Conservation (phyloP, 23 tunicate genomes). For the Ciona savignyi region DNA sequence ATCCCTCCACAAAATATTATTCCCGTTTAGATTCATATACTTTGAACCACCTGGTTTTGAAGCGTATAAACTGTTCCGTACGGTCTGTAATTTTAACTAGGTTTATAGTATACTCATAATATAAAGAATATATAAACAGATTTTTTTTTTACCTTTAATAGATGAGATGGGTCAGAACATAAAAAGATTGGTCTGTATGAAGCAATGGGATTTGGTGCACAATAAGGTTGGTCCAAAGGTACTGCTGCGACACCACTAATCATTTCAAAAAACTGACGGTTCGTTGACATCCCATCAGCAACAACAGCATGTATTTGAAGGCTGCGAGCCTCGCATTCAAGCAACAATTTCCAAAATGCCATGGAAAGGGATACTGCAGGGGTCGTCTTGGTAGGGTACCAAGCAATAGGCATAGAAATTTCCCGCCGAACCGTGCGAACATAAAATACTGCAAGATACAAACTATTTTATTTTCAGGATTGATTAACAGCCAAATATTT, state of each 20-base stretch:
- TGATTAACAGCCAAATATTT: not conserved
- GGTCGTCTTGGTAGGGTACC: constrained; percentile 23
- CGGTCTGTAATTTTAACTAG: constrained; percentile 2
- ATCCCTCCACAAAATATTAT: constrained; percentile 15
- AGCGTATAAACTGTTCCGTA: not conserved
- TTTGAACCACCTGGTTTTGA: constrained; percentile 4
- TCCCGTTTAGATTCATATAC: constrained; percentile 6
- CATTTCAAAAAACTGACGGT: not conserved
- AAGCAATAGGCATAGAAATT: constrained; percentile 10
- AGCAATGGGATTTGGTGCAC: constrained; percentile 7
- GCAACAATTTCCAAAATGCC: not conserved
- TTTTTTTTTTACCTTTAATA: constrained; percentile 17
- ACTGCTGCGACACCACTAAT: not conserved
- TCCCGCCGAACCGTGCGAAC: not conserved
- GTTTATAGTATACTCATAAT: too few species aligned
- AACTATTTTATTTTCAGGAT: not conserved
- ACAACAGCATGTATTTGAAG: constrained; percentile 2
- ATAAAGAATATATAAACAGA: too few species aligned
- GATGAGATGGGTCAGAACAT: constrained; percentile 9
- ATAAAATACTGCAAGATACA: constrained; percentile 15
- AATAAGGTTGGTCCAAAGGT: not conserved
- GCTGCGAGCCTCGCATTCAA: not conserved
- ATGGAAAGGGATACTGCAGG: not conserved
- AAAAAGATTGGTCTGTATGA: not conserved
- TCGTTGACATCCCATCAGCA: not conserved